Base-by-base conservation (phyloP, 2,888 invertebrate species). In the Parascotia fuliginaria region DNA sequence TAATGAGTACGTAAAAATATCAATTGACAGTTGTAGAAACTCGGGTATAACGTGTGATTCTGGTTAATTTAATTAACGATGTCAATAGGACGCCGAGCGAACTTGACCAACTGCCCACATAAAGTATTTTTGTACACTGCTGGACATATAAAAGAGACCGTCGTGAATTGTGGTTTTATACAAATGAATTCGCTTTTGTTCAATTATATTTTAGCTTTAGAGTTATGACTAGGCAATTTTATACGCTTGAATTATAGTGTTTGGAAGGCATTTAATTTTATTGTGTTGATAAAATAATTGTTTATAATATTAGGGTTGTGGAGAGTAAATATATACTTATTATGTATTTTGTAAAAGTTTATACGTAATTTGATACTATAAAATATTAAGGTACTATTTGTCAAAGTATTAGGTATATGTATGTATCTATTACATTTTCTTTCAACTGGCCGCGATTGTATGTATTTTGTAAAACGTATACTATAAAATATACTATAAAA, bases 61-160 rank as follows among this genome's bases (percentile, higher is more conserved):
- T 64, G 53, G 55, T 67, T 60, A 62, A 72, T 75, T 77, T 71
- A 77, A 80, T 77, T 70, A 81, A 72, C 60, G 66, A 77, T 81
- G 81, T 81, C 76, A 81, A 77, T 81, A 65, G 79, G 66, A 56
- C 76, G 64, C 63, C 50, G 57, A 59, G 55, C 54, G 66, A 67
- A 66, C 65, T 64, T 60, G 67, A 63, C 59, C 63, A 60, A 64
- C 63, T 64, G 61, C 60, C 53, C 42, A 63, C 57, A 57, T 63
- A 48, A 54, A 42, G 46, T 55, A 46, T 54, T 63, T 58, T 52
- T 56, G 37, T 65, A 64, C 62, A 74, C 50, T 47, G 33, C 37
- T 9, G 56, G 58, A 48, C 58, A 41, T 29, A 43, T 38, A 49
- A 55, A 59, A 28, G 46, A 46, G 37, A 44, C 37, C 51, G 29